Base-by-base conservation (phyloP, 2,888 invertebrate genomes). In the Synergus gifuensis region DNA sequence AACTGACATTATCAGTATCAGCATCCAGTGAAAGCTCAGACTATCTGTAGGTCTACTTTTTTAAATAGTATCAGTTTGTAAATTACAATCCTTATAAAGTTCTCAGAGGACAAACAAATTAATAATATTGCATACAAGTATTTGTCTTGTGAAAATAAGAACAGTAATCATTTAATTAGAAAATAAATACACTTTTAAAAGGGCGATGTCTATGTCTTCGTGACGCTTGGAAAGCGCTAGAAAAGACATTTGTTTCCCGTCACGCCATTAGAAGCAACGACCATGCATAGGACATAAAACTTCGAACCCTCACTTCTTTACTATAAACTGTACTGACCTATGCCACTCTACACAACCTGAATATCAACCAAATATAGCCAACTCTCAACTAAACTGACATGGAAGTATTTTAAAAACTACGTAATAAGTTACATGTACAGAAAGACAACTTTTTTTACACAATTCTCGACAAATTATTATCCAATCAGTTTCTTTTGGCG, bases 211-310 rank as follows among this genome's bases (percentile, higher is more conserved):
- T 60, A 11, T 49, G 60, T 69, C 42, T 79, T 73, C n/a, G 69
- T 73, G 40, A 69, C 36, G 69, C 69, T 66, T 66, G 54, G 79
- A 79, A 79, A 79, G 18, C 46, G 44, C 66, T 28, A 22, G 76
- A 66, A 46, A 73, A 49, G 54, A n/a, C 79, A 18, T 77, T 77
- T 69, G 49, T 80, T 77, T 54, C 77, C 67, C 44, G 69, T 77
- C 79, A 76, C 77, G 77, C 58, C 46, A 76, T 63, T 62, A 44
- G 12, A 5, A 76, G 58, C 62, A 22, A 28, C 42, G 62, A 54
- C 54, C 54, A 73, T 73, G 49, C 73, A 73, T 36, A 40, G 73
- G 73, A 73, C 54, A n/a, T 73, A 73, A 73, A 49, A 69, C 69
- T 69, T 69, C 12, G 12, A 49, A 66, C 42, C 40, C 11, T 64